Base-by-base conservation (phyloP, 2,888 invertebrate genomes). In the Emmelina monodactyla region DNA sequence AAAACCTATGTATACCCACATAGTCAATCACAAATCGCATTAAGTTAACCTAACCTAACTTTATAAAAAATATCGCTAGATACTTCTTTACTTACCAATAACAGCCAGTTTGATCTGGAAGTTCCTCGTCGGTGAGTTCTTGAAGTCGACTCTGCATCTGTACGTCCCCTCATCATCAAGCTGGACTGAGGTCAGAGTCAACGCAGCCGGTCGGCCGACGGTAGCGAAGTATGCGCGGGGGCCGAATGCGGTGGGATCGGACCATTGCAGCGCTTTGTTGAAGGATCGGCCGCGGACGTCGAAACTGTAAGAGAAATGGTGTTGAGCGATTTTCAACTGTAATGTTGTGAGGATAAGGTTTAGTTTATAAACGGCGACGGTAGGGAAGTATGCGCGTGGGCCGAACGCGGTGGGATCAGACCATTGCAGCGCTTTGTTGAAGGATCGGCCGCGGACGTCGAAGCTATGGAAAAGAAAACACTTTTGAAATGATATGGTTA, bases 131-230 rank as follows among this genome's bases (percentile, higher is more conserved):
- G 93, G 92, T 6, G 92, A 90, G 58, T 91, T 92, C 53, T 89
- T 88, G 70, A 94, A 94, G 73, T 94, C 94, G 19, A 94, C 94
- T 42, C 94, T 83, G 67, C 94, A 94, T 48, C 93, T 83, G 73
- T 94, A 94, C 38, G 83, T 82, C 31, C 94, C 94, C 60, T 93
- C 93, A 53, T 94, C 94, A 53, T 90, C 89, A 47, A 93, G 75
- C 55, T 91, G 89, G 35, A 94, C 90, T 38, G 91, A 90, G 57
- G 89, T 91, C 39, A 94, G 84, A 25, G 90, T 89, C 37, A 94
- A 76, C 11, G 89, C 87, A 13, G 93, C 92, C 31, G 93, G 92
- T 43, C 88, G 84, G 9, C 90, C 87, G 33, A 89, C 87, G 3
- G 89, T 88, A 15, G 91, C 88, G 67, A 94, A 93, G 66, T 91